Base-by-base conservation (phyloP, 2,797 vertebrate species). In the Rhinoraja longicauda region DNA sequence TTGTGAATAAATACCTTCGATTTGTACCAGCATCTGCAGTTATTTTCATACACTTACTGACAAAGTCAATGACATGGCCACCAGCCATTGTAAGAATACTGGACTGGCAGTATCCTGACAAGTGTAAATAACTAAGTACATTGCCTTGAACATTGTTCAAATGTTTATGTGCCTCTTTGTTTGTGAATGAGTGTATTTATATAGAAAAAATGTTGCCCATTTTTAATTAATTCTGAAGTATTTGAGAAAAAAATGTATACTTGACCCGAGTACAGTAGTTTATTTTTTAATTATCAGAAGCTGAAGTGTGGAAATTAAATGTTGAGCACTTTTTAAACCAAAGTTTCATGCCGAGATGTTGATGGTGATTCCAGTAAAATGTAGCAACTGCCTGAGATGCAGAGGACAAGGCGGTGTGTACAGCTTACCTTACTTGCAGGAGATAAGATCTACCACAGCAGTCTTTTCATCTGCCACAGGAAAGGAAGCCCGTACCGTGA, bases 151-250 rank as follows among this genome's bases (percentile, higher is more conserved):
- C 88, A 92, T 73, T 57, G 24, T 92, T 92, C 36, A 98, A 97
- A 97, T 90, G 96, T 97, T 96, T 95, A 97, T 97, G 97, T 98
- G 97, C 97, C 97, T 98, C 98, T 79, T 98, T 98, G 97, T 97
- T 98, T 96, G 98, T 97, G 98, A 97, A 96, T 95, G 96, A 97
- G 97, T 96, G 97, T 97, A 98, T 98, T 98, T 98, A 97, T 98
- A 97, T 97, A 97, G 97, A 92, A 75, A 92, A 92, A 75, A 53
- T 73, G 70, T 92, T 75, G 70, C 90, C 39, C 90, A 92, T 92
- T 92, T 92, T 75, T 92, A 92, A 82, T 26, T 57, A 82, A 92
- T 75, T 72, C 67, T 92, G 90, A 92, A 75, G 24, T 92, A 75
- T 91, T 91, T 92, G 90, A 73, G 90, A 75, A n/a, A n/a, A 90